These are phyloP conservation scores for Mystacides longicornis DNA, from an alignment of 2,888 invertebrate species.

Conservation along the genomic window DNA sequence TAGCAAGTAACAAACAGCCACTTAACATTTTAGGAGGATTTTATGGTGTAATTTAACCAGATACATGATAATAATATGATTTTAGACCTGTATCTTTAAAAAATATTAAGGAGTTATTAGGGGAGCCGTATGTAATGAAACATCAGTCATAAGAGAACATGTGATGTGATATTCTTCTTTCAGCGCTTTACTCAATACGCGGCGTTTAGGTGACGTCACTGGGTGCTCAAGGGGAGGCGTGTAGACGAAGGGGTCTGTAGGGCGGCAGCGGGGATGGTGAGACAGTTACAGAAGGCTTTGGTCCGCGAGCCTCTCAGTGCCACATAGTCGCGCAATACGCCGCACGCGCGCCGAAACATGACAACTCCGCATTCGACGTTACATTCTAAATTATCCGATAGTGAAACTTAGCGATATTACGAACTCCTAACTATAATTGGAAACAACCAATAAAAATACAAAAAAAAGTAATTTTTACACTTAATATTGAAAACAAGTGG, in stretches of 20 bases:
- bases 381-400: constrained; percentile 26
- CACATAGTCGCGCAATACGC: constrained; percentile 27
- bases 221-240: constrained; percentile 1
- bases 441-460: constrained; percentile 13
- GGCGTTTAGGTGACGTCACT: constrained; percentile 20
- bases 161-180: constrained; percentile 9
- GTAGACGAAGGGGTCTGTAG: constrained; percentile 14
- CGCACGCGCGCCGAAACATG: constrained; percentile 25
- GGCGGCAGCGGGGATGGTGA: constrained; percentile 13
- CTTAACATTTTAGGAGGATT: too few species aligned
- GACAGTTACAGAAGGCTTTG: constrained; percentile 16
- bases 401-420: constrained; percentile 24
- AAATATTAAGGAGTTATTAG: neutral
- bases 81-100: too few species aligned
- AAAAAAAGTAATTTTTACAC: constrained; percentile 18
- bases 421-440: constrained; percentile 13
- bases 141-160: constrained; percentile 15
- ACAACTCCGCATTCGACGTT: constrained; percentile 23
- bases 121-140: constrained; percentile 6
- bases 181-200: constrained; percentile 16
- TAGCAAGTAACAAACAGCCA: too few species aligned
- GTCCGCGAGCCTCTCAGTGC: constrained; percentile 27
- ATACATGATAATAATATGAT: too few species aligned
- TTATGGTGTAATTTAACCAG: too few species aligned
- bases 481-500: constrained; percentile 27